These are phyloP conservation scores for Sthenelais limicola DNA, from an alignment of 2,888 invertebrate genomes.

Conservation along the genomic window DNA sequence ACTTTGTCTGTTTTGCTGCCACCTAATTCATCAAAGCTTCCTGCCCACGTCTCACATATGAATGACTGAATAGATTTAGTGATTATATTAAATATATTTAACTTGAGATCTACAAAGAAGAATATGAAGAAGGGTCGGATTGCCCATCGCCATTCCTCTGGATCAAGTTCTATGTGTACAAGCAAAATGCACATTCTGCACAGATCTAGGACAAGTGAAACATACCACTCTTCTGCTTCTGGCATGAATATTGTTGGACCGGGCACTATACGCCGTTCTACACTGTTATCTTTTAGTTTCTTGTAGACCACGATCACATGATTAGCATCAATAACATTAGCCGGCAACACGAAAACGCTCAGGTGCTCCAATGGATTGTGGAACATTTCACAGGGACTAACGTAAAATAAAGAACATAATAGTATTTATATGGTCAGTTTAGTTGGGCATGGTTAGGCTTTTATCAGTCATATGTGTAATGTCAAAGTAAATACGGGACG, in stretches of 20 bases:
- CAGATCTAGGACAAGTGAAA: background rate
- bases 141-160: too few relatives aligned
- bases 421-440: background rate
- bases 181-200: too few relatives aligned
- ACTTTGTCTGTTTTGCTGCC: too few relatives aligned
- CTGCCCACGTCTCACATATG: too few relatives aligned
- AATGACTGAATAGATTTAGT: too few relatives aligned
- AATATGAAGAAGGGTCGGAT: too few relatives aligned
- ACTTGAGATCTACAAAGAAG: too few relatives aligned
- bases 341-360: slow-evolving; percentile 53
- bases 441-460: background rate
- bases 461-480: background rate
- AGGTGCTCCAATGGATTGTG: slow-evolving; percentile 61
- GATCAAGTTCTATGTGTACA: too few relatives aligned
- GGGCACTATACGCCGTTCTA: slow-evolving; percentile 65
- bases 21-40: too few relatives aligned
- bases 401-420: background rate
- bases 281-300: slow-evolving; percentile 57
- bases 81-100: too few relatives aligned
- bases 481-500: background rate
- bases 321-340: slow-evolving; percentile 64
- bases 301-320: slow-evolving; percentile 67
- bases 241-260: slow-evolving; percentile 68
- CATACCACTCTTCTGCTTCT: slow-evolving; percentile 67
- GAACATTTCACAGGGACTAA: slow-evolving; percentile 54